These are phyloP conservation scores for Noctua comes DNA, from an alignment of 2,888 invertebrate species.

Conservation along the genomic window DNA sequence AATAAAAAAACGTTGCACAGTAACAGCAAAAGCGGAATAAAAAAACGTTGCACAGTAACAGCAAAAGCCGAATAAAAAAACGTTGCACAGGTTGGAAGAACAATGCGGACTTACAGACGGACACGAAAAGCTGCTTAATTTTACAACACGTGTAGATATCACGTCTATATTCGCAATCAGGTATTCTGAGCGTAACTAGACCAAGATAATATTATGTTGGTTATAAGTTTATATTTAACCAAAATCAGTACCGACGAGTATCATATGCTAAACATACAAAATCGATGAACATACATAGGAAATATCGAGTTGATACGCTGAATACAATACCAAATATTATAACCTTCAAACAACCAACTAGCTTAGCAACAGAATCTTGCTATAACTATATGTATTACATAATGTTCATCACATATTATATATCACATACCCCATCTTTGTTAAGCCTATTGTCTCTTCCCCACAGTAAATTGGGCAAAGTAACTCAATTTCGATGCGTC, in stretches of 20 bases:
- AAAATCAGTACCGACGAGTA: neutral
- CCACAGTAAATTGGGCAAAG: slow-evolving; percentile 53
- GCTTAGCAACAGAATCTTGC: slow-evolving; percentile 16
- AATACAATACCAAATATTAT: neutral
- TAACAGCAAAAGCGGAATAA: neutral
- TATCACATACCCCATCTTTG: slow-evolving; percentile 40
- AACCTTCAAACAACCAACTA: slow-evolving; percentile 19
- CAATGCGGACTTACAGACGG: neutral
- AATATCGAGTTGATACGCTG: neutral
- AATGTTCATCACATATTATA: slow-evolving; percentile 47
- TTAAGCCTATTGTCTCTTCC: slow-evolving; percentile 39
- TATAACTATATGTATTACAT: slow-evolving; percentile 37
- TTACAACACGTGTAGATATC: neutral
- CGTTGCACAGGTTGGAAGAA: neutral
- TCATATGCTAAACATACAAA: neutral
- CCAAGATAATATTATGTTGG: neutral
- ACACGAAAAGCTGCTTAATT: neutral
- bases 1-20: neutral
- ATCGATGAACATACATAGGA: neutral
- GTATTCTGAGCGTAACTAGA: neutral
- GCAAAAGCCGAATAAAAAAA: neutral
- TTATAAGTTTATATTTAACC: neutral
- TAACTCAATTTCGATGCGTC: slow-evolving; percentile 58
- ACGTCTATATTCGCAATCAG: neutral
- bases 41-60: neutral